These are phyloP conservation scores for Etia nguti DNA, from an alignment of 2,113 vertebrate species.

Conservation along the genomic window DNA sequence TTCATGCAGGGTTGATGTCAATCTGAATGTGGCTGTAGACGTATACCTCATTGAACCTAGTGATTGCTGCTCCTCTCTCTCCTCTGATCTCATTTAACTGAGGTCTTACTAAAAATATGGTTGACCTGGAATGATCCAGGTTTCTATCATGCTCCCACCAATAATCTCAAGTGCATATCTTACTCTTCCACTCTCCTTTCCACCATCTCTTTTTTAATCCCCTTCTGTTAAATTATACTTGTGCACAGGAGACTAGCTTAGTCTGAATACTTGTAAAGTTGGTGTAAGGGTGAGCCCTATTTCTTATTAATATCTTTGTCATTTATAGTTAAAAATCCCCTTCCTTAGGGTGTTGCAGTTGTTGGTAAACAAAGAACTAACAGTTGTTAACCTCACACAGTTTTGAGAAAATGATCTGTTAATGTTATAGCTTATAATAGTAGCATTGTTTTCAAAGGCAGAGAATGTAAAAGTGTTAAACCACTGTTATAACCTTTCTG, in stretches of 20 bases:
- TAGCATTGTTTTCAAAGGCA: not conserved
- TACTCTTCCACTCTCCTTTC: not conserved
- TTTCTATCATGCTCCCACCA: not conserved
- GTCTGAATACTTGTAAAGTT: conserved; percentile 12
- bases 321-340: not conserved
- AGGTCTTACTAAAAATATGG: conserved; percentile 11
- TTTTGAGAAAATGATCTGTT: not conserved
- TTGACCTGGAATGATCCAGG: not conserved
- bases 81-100: not conserved
- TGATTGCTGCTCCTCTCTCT: not conserved
- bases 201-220: not conserved
- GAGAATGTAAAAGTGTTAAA: conserved; percentile 4
- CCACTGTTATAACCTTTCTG: not conserved
- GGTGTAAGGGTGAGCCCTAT: not conserved
- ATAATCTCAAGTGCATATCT: conserved; percentile 12
- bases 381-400: not conserved
- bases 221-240: not conserved
- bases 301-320: not conserved
- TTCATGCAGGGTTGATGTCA: not conserved
- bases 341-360: not conserved
- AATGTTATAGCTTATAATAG: conserved; percentile 1
- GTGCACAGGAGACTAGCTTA: not conserved
- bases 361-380: not conserved
- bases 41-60: not conserved
- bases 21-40: not conserved